Evolutionary conservation across 2,113 vertebrate genomes (phyloP).

Genomic region (Craseonycteris thonglongyai): DNA sequence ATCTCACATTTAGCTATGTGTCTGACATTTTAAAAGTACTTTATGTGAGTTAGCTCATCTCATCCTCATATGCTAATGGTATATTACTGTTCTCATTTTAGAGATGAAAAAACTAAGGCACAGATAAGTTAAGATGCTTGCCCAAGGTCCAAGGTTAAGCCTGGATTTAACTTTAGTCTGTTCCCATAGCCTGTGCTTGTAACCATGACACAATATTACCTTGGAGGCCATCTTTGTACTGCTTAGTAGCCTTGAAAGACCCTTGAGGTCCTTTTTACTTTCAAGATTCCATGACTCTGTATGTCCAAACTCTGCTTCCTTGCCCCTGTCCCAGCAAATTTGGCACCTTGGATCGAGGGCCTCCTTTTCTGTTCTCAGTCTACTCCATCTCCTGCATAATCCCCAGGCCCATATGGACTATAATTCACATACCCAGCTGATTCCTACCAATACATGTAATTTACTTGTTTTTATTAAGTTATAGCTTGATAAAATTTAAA

Average conservation of each 20-base stretch:
- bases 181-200: not conserved
- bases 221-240: not conserved
- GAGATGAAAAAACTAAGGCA: not conserved
- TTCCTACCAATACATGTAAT: not conserved
- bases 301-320: not conserved
- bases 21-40: not conserved
- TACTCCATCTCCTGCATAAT: not conserved
- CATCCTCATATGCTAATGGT: not conserved
- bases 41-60: not conserved
- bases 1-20: not conserved
- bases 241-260: not conserved
- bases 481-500: not conserved
- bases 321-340: rapidly evolving
- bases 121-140: not conserved
- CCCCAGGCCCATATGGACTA: too few species aligned
- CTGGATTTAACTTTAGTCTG: not conserved
- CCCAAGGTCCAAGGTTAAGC: not conserved
- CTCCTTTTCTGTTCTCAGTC: not conserved
- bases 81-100: not conserved
- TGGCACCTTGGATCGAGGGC: not conserved
- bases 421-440: not conserved
- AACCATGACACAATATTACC: not conserved
- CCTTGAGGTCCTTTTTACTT: not conserved
- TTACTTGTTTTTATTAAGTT: not conserved
- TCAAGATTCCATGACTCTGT: not conserved